phyloP scores from a whole-genome alignment of 2,888 invertebrate genomes.

The Dynastes maya region DNA sequence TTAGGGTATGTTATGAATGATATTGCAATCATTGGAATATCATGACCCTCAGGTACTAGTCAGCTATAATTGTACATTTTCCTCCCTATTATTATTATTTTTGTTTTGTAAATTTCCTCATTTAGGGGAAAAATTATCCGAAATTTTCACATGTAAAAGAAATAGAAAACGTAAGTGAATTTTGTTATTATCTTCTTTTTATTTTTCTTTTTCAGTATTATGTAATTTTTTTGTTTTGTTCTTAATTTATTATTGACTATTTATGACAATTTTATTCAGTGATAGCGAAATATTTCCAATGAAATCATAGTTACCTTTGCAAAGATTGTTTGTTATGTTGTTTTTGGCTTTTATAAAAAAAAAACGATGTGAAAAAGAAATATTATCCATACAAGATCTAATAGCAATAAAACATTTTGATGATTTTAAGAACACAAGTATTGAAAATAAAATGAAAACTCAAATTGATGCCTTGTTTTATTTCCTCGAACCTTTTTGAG shows the following conservation, averaged over 20 bases:
- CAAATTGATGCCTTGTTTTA: constrained; percentile 23
- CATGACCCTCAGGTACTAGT: constrained; percentile 58
- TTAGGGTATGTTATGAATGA: constrained; percentile 36
- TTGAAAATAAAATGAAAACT: constrained; percentile 38
- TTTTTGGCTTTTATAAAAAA: constrained; percentile 19
- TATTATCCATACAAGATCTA: constrained; percentile 9
- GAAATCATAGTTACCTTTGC: constrained; percentile 62
- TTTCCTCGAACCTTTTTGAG: background rate
- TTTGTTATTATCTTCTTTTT: constrained; percentile 17
- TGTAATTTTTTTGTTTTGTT: constrained; percentile 47
- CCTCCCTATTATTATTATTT: background rate
- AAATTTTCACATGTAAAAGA: constrained; percentile 16
- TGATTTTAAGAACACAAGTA: constrained; percentile 37
- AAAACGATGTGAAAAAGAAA: background rate
- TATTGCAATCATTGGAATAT: constrained; percentile 13
- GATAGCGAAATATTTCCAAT: constrained; percentile 57
- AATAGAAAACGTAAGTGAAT: constrained; percentile 42
- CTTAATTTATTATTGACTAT: constrained; percentile 51
- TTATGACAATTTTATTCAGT: constrained; percentile 51
- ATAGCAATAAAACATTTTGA: constrained; percentile 28
- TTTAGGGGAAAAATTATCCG: constrained; percentile 40
- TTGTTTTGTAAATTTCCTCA: constrained; percentile 17
- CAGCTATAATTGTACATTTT: constrained; percentile 55
- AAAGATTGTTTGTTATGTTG: constrained; percentile 50
- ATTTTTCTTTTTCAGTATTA: constrained; percentile 50